Conservation (phyloP, 2,797 vertebrate species). For the Odontamblyopus rebecca region DNA sequence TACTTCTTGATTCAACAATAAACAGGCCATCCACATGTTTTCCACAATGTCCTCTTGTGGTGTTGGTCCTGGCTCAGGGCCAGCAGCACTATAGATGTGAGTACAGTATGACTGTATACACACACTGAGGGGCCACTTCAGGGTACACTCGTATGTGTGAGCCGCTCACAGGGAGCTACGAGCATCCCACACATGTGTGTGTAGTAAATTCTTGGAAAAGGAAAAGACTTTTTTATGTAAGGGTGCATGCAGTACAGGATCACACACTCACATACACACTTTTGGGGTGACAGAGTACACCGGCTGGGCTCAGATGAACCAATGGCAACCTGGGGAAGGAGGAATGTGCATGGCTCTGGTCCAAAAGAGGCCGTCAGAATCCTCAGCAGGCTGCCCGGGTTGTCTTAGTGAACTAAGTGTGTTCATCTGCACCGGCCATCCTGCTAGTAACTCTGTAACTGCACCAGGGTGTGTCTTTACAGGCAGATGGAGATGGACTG, state of each 20-base stretch:
- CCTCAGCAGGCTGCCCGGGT: conserved; percentile 77
- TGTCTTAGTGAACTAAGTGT: conserved; percentile 78
- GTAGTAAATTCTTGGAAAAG: conserved; percentile 55
- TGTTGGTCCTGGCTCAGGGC: conserved; percentile 60
- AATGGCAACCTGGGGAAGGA: conserved; percentile 80
- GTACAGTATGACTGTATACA: conserved; percentile 47
- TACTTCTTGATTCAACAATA: conserved; percentile 36
- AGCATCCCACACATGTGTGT: conserved; percentile 28
- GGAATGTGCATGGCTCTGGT: conserved; percentile 78
- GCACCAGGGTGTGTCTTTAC: conserved; percentile 43
- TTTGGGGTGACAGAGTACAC: conserved; percentile 82
- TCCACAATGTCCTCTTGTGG: conserved; percentile 47
- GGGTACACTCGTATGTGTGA: conserved; percentile 54
- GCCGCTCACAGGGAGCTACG: conserved; percentile 44
- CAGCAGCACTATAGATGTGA: conserved; percentile 50
- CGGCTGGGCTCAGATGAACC: conserved; percentile 82
- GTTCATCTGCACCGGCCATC: conserved; percentile 49
- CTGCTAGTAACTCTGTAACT: conserved; percentile 45
- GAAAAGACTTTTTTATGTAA: conserved; percentile 43
- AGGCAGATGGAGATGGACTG: conserved; percentile 44
- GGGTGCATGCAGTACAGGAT: conserved; percentile 41
- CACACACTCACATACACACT: conserved; percentile 51
- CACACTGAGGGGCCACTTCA: conserved; percentile 57
- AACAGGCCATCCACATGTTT: conserved; percentile 46
- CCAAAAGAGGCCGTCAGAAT: conserved; percentile 77